Evolutionary conservation across 2,113 vertebrate genomes (phyloP), one percentile per base, ranked within the genome.

Genomic region (Bettongia penicillata): DNA sequence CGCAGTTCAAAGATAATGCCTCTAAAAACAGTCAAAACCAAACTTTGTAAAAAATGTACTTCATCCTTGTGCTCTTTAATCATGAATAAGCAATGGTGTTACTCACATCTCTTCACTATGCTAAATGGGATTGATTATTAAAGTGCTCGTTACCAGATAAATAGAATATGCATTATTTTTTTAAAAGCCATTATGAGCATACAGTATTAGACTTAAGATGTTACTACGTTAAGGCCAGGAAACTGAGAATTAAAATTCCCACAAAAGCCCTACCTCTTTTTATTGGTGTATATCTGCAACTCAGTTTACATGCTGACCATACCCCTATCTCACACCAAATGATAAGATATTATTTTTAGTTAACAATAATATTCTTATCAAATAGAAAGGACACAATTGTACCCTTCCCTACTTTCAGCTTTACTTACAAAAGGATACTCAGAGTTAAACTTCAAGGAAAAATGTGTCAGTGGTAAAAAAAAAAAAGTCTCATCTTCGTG

Each of bases 21-120:
- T 93, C 91, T 12, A 94, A 48, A 68, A 50, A 31, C 91, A 91
- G 91, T 96, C 51, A 92, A 43, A 91, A 16, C 16, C 95, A 90
- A 91, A 93, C 90, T 92, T 25, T 9, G 24, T 91, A 47, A 31
- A 92, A 94, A 96, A 94, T 94, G 95, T 95, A 95, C 93, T 98
- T 98, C 9, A 96, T 96, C 90, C 61, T 90, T 97, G 92, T 51
- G 93, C 90, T 97, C 97, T 94, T 96, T 97, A 93, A 95, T 25
- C 96, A 97, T 98, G 98, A 97, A 97, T 98, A 97, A 95, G 92
- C 97, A 97, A 98, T 97, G 93, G 95, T 96, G 96, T 97, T 97
- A 95, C 77, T 98, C 95, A 77, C 95, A 77, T 97, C 97, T 96
- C 5, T 96, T 97, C 0, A 23, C 43, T 90, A 91, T 94, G 92